A percentile compares a stretch with the other conserved stretches of the same genome.
phyloP scores from a whole-genome alignment of 2,888 invertebrate species.

The Drosophila picticornis region DNA sequence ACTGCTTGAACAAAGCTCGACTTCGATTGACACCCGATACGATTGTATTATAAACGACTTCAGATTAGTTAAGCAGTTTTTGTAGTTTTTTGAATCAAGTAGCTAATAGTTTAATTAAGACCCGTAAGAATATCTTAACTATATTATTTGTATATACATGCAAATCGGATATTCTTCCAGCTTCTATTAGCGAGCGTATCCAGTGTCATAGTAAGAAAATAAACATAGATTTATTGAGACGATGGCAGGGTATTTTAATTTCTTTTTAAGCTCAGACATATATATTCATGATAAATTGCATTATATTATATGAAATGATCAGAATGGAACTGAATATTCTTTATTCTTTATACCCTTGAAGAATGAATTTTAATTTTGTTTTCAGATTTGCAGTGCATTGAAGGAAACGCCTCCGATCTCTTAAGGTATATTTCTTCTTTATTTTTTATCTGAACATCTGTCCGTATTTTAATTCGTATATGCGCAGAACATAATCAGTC shows the following conservation, averaged over 20 bases:
- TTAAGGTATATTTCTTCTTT: fast-evolving
- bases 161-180: background rate
- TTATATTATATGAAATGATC: background rate
- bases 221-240: background rate
- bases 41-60: background rate
- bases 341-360: too few relatives aligned
- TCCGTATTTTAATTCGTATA: too few relatives aligned
- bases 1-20: constrained; percentile 1
- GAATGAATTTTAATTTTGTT: background rate
- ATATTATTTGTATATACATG: background rate
- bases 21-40: background rate
- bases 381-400: too few relatives aligned
- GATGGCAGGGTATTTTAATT: background rate
- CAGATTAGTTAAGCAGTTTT: background rate
- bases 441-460: too few relatives aligned
- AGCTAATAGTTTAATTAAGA: background rate
- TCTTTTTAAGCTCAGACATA: background rate
- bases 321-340: background rate
- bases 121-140: background rate
- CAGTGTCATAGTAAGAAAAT: background rate
- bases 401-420: too few relatives aligned
- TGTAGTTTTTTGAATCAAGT: background rate
- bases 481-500: too few relatives aligned
- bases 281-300: background rate
- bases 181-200: background rate